Conservation (phyloP, 2,113 vertebrate genomes). For the Oceanodroma tethys region DNA sequence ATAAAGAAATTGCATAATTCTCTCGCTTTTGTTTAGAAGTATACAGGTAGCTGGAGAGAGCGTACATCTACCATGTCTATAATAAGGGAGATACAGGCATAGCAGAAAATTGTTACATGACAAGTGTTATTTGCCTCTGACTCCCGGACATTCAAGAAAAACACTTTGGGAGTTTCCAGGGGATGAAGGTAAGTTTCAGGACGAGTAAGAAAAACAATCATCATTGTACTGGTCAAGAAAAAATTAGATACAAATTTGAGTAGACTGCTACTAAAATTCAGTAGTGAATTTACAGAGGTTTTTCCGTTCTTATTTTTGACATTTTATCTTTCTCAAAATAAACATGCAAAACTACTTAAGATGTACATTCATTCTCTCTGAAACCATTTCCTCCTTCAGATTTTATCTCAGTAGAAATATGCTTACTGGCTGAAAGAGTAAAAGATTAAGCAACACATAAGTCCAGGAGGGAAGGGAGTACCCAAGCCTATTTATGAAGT, state of each 20-base stretch:
- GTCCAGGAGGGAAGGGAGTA: background rate
- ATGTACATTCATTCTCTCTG: background rate
- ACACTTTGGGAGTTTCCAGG: background rate
- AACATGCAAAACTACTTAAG: background rate
- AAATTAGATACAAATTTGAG: background rate
- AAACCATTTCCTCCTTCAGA: conserved; percentile 44
- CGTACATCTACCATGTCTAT: background rate
- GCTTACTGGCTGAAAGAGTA: background rate
- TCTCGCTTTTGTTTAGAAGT: background rate
- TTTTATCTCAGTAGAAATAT: conserved; percentile 30
- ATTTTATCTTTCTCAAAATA: conserved; percentile 10
- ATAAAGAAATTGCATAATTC: background rate
- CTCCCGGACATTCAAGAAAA: background rate
- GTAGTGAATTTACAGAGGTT: background rate
- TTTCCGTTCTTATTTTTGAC: background rate
- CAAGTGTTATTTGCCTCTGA: background rate
- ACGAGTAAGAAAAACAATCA: background rate
- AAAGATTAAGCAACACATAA: conserved; percentile 12
- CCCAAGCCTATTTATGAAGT: background rate
- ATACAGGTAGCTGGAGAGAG: background rate
- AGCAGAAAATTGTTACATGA: background rate
- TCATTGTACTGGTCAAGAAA: background rate
- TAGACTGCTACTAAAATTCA: background rate
- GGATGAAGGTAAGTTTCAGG: background rate
- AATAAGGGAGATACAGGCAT: background rate